A percentile compares a stretch with the other conserved stretches of the same genome.
Conservation (phyloP, 2,113 vertebrate genomes). For the Platanista minor region DNA sequence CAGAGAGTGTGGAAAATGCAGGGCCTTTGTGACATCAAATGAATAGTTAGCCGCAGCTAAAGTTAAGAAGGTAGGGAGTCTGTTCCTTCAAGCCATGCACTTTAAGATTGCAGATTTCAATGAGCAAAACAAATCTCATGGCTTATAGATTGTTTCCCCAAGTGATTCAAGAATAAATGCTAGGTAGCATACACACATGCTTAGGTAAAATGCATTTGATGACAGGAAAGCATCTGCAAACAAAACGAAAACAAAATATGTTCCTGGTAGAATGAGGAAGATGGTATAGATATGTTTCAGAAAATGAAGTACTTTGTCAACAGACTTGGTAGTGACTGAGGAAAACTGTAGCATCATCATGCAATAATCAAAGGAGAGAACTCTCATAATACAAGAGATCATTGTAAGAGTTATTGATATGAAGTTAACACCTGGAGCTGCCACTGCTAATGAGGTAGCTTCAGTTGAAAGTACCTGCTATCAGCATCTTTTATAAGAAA, state of each 20-base stretch:
- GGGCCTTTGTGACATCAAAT: not conserved
- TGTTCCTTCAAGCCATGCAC: not conserved
- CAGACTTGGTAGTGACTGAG: not conserved
- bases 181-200: not conserved
- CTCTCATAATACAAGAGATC: not conserved
- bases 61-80: not conserved
- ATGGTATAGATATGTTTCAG: not conserved
- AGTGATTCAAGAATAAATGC: not conserved
- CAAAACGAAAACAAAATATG: not conserved
- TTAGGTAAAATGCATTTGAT: not conserved
- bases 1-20: not conserved
- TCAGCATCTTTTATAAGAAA: conserved; percentile 24
- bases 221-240: not conserved
- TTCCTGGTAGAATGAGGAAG: not conserved
- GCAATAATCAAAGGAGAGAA: conserved; percentile 26
- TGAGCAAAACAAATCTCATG: not conserved
- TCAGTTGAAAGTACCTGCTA: conserved; percentile 4
- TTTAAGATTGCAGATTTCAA: not conserved
- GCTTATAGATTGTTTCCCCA: not conserved
- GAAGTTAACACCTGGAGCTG: conserved; percentile 23
- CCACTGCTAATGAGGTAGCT: conserved; percentile 30
- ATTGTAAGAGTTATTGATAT: conserved; percentile 32
- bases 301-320: not conserved
- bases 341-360: not conserved
- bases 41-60: not conserved